Evolutionary conservation across 2,797 vertebrate genomes (phyloP).

Genomic region (Aplochiton taeniatus): DNA sequence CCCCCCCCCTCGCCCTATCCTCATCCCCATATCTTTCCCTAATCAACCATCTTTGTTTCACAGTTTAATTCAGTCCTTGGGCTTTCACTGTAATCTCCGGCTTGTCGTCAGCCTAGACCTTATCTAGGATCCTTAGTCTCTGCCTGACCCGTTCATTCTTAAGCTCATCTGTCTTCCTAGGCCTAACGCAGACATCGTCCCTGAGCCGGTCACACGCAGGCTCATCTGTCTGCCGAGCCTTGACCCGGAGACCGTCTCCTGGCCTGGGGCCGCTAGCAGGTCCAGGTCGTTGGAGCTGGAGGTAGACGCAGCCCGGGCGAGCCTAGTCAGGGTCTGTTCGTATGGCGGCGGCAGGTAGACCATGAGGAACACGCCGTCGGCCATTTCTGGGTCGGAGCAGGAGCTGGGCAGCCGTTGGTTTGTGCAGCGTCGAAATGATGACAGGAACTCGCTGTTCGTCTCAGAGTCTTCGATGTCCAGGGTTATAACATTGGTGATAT

Average conservation of each 20-base stretch:
- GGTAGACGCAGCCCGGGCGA: conserved; percentile 67
- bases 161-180: too few relatives aligned
- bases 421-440: conserved; percentile 53
- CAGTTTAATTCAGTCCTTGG: too few relatives aligned
- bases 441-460: conserved; percentile 68
- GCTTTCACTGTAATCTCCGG: too few relatives aligned
- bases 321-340: conserved; percentile 82
- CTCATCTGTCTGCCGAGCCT: conserved; percentile 44
- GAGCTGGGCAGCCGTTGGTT: conserved; percentile 46
- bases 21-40: too few relatives aligned
- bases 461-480: conserved; percentile 68
- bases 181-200: background rate
- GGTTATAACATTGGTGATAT: conserved; percentile 63
- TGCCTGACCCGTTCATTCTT: too few relatives aligned
- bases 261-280: conserved; percentile 52
- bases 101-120: too few relatives aligned
- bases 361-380: conserved; percentile 71
- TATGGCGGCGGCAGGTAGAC: conserved; percentile 82
- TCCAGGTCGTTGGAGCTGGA: conserved; percentile 68
- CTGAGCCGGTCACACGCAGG: conserved; percentile 12
- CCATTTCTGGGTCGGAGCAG: conserved; percentile 61
- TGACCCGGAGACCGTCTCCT: conserved; percentile 60
- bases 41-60: too few relatives aligned
- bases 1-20: too few relatives aligned
- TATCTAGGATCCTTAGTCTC: too few relatives aligned